These are phyloP conservation scores for Hemistola chrysoprasaria DNA, from an alignment of 2,888 invertebrate genomes.

Conservation along the genomic window DNA sequence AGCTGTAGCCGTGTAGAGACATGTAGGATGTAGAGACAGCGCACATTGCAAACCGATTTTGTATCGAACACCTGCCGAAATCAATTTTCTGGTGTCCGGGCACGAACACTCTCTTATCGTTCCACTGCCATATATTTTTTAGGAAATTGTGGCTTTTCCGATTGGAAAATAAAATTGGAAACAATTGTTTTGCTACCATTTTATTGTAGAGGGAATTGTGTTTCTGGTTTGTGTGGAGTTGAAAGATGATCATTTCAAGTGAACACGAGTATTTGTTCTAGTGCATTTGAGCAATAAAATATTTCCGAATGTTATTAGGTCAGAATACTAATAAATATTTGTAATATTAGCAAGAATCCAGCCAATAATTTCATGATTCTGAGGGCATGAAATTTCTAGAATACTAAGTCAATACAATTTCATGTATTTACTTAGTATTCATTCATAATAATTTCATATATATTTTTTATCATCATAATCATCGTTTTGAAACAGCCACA, in stretches of 20 bases:
- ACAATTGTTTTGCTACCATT: conserved; percentile 22
- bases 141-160: conserved; percentile 28
- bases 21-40: conserved; percentile 4
- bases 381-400: too few relatives aligned
- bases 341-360: too few relatives aligned
- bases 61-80: conserved; percentile 48
- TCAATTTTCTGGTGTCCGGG: conserved; percentile 52
- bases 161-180: conserved; percentile 29
- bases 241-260: conserved; percentile 1
- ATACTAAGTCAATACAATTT: too few relatives aligned
- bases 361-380: too few relatives aligned
- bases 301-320: too few relatives aligned
- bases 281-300: background rate
- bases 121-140: conserved; percentile 31
- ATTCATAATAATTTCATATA: too few relatives aligned
- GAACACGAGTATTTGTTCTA: background rate
- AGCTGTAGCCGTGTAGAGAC: background rate
- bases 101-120: conserved; percentile 36
- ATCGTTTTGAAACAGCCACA: too few relatives aligned
- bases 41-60: conserved; percentile 32
- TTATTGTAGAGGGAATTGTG: conserved; percentile 13
- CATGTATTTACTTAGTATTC: too few relatives aligned
- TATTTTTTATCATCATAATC: too few relatives aligned
- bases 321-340: too few relatives aligned
- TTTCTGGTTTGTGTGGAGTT: conserved; percentile 9